These are phyloP conservation scores for Diadromus collaris DNA, from an alignment of 2,888 invertebrate species.

Conservation along the genomic window DNA sequence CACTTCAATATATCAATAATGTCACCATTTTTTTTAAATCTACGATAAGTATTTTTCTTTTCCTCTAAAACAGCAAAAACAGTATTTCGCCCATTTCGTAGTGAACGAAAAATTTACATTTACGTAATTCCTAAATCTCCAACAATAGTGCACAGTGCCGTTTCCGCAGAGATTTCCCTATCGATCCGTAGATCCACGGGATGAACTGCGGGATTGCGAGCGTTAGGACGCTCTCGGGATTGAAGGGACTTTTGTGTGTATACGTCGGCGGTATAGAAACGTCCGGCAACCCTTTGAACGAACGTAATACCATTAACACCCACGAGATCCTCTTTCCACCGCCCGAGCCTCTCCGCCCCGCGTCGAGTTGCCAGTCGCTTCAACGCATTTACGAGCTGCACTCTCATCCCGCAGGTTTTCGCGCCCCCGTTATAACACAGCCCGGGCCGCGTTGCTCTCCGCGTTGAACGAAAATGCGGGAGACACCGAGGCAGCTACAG, in stretches of 20 bases:
- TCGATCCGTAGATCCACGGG: constrained; percentile 3
- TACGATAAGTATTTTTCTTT: background rate
- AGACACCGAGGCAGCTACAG: constrained; percentile 12
- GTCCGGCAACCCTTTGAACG: constrained; percentile 37
- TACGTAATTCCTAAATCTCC: background rate
- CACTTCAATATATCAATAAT: too few species aligned
- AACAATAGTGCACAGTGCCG: background rate
- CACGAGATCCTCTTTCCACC: constrained; percentile 31
- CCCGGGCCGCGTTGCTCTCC: background rate
- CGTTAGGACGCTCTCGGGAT: constrained; percentile 25
- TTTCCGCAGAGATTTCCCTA: constrained; percentile 5
- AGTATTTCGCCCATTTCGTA: background rate
- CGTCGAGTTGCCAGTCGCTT: constrained; percentile 26
- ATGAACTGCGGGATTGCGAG: constrained; percentile 1
- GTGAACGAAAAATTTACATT: background rate
- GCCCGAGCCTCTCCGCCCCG: background rate
- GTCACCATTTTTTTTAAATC: background rate
- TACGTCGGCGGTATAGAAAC: background rate
- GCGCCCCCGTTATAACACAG: constrained; percentile 34
- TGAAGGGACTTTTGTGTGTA: constrained; percentile 12
- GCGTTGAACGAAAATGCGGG: constrained; percentile 37
- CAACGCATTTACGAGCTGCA: constrained; percentile 45
- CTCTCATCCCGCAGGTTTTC: constrained; percentile 50
- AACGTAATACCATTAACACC: constrained; percentile 54
- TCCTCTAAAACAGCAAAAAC: background rate